These are phyloP conservation scores for Loris lydekkerianus DNA, from an alignment of 2,797 vertebrate species.

Conservation along the genomic window DNA sequence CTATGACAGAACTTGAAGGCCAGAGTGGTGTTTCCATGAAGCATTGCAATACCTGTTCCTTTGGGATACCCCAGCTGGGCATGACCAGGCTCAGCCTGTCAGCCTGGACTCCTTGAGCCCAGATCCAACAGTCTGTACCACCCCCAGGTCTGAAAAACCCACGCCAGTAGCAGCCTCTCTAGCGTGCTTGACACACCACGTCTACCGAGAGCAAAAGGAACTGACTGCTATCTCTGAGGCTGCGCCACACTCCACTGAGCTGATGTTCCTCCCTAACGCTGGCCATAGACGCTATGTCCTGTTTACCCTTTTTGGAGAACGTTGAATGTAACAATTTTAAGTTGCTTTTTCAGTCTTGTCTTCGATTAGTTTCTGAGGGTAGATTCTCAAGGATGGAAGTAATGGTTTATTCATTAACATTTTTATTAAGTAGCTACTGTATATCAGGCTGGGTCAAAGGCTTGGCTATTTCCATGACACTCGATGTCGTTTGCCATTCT, in stretches of 20 bases:
- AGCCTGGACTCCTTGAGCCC: too few species aligned
- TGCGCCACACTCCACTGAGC: background rate
- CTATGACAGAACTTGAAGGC: too few species aligned
- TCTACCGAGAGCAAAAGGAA: too few species aligned
- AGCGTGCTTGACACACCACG: too few species aligned
- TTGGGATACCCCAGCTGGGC: too few species aligned
- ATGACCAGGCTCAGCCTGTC: too few species aligned
- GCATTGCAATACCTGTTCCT: too few species aligned
- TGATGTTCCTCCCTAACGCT: background rate
- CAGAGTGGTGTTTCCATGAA: too few species aligned
- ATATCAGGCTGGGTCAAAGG: background rate
- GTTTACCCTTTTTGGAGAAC: constrained; percentile 29
- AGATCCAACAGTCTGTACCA: too few species aligned
- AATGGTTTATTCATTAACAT: constrained; percentile 23
- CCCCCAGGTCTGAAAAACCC: too few species aligned
- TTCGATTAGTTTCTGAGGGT: constrained; percentile 38
- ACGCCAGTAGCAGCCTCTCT: too few species aligned
- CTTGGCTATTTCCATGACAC: background rate
- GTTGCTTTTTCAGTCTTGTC: constrained; percentile 4
- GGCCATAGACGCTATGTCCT: constrained; percentile 22
- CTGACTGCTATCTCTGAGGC: background rate
- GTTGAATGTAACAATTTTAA: constrained; percentile 37
- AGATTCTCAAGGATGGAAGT: constrained; percentile 17
- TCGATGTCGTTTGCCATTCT: background rate
- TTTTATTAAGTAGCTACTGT: constrained; percentile 27